Base-by-base conservation (phyloP, 2,888 invertebrate species). In the Tolmerus cingulatus region DNA sequence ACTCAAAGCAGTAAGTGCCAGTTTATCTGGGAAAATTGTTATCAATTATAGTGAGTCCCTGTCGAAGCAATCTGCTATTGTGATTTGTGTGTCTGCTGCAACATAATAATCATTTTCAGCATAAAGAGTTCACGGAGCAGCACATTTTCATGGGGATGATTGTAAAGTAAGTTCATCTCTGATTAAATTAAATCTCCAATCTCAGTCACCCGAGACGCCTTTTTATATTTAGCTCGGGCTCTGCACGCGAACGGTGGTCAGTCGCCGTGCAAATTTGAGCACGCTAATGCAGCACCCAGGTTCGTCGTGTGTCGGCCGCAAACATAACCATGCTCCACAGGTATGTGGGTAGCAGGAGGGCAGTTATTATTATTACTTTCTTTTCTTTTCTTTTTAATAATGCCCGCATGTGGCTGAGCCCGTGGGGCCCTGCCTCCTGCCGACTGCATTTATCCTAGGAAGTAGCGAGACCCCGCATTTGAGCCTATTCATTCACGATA, bases 81-180 rank as follows among this genome's bases (percentile, higher is more conserved):
- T 82, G 82, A 55, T 82, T 82, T 78, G 30, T 82, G 57, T 82
- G 82, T 57, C 51, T 30, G 23, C 27, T 16, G 82, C 30, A 34
- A 14, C 57, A 66, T 37, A 2, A 82, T 37, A 16, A 82, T 23
- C n/a, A 16, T 57, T 82, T 57, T 40, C 66, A 82, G 12, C n/a
- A 82, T 37, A 82, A 46, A 27, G 51, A 30, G 19, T 57, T 66
- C 37, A 37, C 30, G 34, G 57, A 57, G 16, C 30, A 82, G 2
- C 19, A 57, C 37, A 82, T 5, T 82, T 82, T 82, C 82, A 82
- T 82, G 82, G 82, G 51, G 82, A 82, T 82, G 82, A 37, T 82
- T 34, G 57, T 82, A 82, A 82, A 57, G 82, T 82, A 57, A 82
- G 37, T 30, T 55, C 51, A 14, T 34, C 76, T 2, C 2, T 23